phyloP scores from a whole-genome alignment of 2,113 vertebrate genomes.

The Rattus rattus region DNA sequence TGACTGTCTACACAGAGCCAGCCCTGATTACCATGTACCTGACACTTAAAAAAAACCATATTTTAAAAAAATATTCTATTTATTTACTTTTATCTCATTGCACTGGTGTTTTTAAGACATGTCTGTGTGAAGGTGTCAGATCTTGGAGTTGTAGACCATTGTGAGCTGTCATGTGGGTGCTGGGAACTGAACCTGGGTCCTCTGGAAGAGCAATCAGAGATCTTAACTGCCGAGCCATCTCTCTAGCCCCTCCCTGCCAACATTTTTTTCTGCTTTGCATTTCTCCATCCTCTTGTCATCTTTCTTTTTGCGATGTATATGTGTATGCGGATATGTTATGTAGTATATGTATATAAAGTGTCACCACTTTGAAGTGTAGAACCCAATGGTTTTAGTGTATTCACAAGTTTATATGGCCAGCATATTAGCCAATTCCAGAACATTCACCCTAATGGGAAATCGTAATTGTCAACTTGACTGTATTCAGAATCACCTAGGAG shows the following conservation, averaged over 20 bases:
- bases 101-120: no score
- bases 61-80: no score
- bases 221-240: no score
- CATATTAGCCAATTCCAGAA: background rate
- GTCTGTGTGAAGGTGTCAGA: no score
- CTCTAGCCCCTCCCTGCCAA: no score
- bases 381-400: background rate
- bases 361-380: background rate
- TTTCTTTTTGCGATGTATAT: background rate
- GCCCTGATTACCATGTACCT: no score
- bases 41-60: no score
- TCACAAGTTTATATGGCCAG: background rate
- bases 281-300: background rate
- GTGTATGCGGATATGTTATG: background rate
- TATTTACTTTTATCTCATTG: no score
- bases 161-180: no score
- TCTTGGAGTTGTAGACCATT: no score
- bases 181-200: no score
- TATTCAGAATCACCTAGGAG: background rate
- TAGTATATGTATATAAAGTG: background rate
- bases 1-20: accelerated
- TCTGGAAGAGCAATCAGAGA: no score
- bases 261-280: background rate
- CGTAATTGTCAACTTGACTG: background rate
- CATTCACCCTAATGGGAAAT: background rate